Base-by-base conservation (phyloP, 2,888 invertebrate species). In the Cepaea hortensis region DNA sequence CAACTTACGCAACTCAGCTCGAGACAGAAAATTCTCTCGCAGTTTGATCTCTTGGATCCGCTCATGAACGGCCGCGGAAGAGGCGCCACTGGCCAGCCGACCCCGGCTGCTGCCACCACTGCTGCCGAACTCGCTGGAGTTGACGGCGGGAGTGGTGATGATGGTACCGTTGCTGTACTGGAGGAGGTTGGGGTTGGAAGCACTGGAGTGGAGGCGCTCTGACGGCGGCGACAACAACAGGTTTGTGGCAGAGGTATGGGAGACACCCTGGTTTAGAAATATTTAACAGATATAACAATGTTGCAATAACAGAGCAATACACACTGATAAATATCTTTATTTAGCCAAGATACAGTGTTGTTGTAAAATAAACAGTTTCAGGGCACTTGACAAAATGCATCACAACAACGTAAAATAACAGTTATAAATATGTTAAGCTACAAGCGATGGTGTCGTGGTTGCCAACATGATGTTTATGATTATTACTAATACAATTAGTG, bases 11-110 rank as follows among this genome's bases (percentile, higher is more conserved):
- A 96, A 96, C 93, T 96, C 96, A 23, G 97, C 96, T 85, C 96
- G 95, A 9, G 96, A 95, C 0, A 96, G 95, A 93, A 96, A 97
- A 94, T 96, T 96, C 87, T 96, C 96, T 85, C 96, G 93, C n/a
- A 96, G 92, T 89, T 95, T 95, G 88, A 94, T 93, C 88, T 95
- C 95, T 55, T 92, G 90, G 55, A 92, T 91, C 50, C 90, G 89
- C 85, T 91, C 91, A 61, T 90, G 90, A n/a, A 83, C 48, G 0
- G 88, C 81, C 3, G 65, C 50, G 6, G 77, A 46, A 9, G 81
- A 80, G 4, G 61, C 55, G 23, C 92, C 91, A 3, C 92, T 91
- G 85, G 91, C 92, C 48, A 89, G 87, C 5, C 61, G 61, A 15
- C 46, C 70, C 13, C 55, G 15, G 23, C 62, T 35, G 70, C 79